Base-by-base conservation (phyloP, 1,140 invertebrate species). In the Saccostrea cuccullata region DNA sequence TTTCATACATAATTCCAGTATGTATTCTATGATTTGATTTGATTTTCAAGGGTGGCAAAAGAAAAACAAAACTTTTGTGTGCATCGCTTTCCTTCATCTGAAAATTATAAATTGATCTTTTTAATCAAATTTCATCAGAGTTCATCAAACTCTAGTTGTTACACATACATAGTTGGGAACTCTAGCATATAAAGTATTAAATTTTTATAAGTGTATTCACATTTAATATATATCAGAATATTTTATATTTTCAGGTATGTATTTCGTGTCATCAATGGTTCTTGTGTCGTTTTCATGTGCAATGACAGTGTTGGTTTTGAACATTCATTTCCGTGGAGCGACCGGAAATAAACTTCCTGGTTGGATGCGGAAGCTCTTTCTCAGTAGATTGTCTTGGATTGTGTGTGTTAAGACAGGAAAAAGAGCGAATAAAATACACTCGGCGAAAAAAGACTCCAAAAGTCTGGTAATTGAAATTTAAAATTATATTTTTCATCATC, bases 311-410 rank as follows among this genome's bases (percentile, higher is more conserved):
- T 92, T 95, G 70, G 95, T 96, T 9, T 92, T 96, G 6, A 96
- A 96, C 91, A 94, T 96, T 86, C 96, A 96, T 90, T 96, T 96
- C 93, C 91, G 95, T 82, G 95, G 96, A 9, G 94, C 95, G 2
- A 94, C 94, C 55, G 94, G 95, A 67, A 93, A 93, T 55, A 92
- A 93, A 85, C 94, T 96, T 11, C 95, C 96, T 2, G 85, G 90
- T 2, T 96, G 95, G 95, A 91, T 96, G 86, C 93, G 94, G 84
- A 64, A 58, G 17, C 0, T 88, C 4, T 60, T 88, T 40, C 64
- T 88, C 2, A 58, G 84, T 20, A 88, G 67, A 85, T 30, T 88
- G 56, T 82, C 82, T 17, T 36, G 40, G 36, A 12, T 88, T 56
- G 40, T 88, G 11, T 88, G 82, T 36, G 84, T 67, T 12, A 20